Base-by-base conservation (phyloP, 2,888 invertebrate species). In the Melinaea marsaeus region DNA sequence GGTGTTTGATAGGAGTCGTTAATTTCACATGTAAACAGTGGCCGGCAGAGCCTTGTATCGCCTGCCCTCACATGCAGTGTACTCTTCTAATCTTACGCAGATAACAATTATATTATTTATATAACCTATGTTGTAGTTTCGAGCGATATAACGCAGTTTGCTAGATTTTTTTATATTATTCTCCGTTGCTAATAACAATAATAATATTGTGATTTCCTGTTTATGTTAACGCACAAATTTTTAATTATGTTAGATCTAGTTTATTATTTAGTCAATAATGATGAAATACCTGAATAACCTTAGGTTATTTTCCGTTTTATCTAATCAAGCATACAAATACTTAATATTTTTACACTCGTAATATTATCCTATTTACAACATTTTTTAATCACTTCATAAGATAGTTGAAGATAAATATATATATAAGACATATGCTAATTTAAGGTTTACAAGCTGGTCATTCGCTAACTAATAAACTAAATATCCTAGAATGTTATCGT, bases 1-100 rank as follows among this genome's bases (percentile, higher is more conserved):
- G 77, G 81, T 80, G 80, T 86, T 86, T 88, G 89, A 90, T 89
- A 86, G 83, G 72, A 85, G 79, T 78, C 80, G 88, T 83, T 89
- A 89, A 90, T 80, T 82, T 78, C 63, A 63, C 70, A 70, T 60
- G 77, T 76, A 85, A 83, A 88, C 79, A 77, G 66, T 71, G 69
- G 71, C 70, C 70, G 72, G 68, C 60, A 69, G 70, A 69, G 64
- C 68, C 63, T 68, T 62, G 61, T 54, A 32, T 58, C 60, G 61
- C 57, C 55, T 66, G 65, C 65, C 69, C 73, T 70, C 66, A 70
- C 70, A 61, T 61, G 63, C 66, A 65, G 59, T 65, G 65, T 64
- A 61, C 64, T 59, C 66, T 67, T 64, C 61, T 67, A 63, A 67
- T 66, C 60, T 64, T 42, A 57, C 45, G 45, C 60, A 66, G 63